These are phyloP conservation scores for Tenebrosternarchus preto DNA, from an alignment of 2,113 vertebrate genomes.

Conservation along the genomic window DNA sequence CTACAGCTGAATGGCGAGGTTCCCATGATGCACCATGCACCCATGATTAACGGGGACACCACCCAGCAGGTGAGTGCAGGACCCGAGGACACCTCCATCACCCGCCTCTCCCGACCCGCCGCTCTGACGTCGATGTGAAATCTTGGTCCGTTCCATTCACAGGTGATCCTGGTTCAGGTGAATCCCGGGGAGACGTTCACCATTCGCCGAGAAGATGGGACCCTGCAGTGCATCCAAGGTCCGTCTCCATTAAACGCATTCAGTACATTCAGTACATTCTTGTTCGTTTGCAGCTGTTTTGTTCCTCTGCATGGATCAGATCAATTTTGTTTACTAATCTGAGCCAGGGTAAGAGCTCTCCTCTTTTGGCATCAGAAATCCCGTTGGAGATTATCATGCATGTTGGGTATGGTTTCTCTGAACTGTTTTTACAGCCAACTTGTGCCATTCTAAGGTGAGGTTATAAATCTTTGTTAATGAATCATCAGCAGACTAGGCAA, in stretches of 20 bases:
- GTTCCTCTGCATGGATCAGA: no score
- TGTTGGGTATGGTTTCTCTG: no score
- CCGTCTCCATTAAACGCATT: constrained; percentile 52
- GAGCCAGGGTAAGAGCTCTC: no score
- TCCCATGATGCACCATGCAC: constrained; percentile 82
- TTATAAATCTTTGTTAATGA: no score
- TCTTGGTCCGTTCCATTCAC: constrained; percentile 23
- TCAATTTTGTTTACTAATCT: no score
- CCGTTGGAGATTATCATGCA: no score
- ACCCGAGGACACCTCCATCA: no score
- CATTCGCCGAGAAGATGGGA: constrained; percentile 86
- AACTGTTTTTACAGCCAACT: no score
- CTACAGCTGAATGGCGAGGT: constrained; percentile 83
- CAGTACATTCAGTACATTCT: neutral
- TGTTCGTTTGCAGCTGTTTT: neutral
- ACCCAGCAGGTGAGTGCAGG: constrained; percentile 81
- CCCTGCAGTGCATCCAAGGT: constrained; percentile 91
- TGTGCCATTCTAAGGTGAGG: no score
- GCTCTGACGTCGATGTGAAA: neutral
- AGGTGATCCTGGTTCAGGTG: constrained; percentile 90
- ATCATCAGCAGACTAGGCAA: no score
- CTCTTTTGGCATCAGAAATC: no score
- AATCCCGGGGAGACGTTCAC: constrained; percentile 91
- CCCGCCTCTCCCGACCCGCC: no score
- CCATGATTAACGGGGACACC: constrained; percentile 79